phyloP scores from a whole-genome alignment of 2,113 vertebrate species.

The Tor tambroides region DNA sequence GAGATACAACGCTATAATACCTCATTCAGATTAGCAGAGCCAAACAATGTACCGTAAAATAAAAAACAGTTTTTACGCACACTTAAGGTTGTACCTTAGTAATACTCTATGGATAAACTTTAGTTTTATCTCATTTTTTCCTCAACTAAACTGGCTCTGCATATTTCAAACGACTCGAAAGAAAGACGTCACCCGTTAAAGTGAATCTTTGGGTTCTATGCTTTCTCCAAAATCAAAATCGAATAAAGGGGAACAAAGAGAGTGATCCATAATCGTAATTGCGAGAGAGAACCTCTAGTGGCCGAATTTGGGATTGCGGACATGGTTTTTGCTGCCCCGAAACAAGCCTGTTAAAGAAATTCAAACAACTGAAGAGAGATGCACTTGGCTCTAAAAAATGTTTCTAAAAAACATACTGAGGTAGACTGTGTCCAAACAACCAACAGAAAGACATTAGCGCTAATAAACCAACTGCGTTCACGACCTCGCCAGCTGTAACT shows the following conservation, averaged over 20 bases:
- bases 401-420: slow-evolving; percentile 83
- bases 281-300: not conserved
- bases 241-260: too few species aligned
- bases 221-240: not conserved
- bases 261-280: not conserved
- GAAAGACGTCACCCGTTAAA: not conserved
- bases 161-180: not conserved
- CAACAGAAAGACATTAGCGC: slow-evolving; percentile 64
- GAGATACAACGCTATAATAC: not conserved
- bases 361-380: slow-evolving; percentile 28
- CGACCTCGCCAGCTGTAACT: slow-evolving; percentile 65
- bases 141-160: not conserved
- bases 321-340: not conserved
- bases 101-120: not conserved
- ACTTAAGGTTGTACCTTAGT: not conserved
- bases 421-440: slow-evolving; percentile 90
- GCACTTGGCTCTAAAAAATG: slow-evolving; percentile 47
- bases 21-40: slow-evolving; percentile 1
- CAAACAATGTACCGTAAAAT: not conserved
- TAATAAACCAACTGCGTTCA: slow-evolving; percentile 63
- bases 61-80: too few species aligned
- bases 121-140: not conserved
- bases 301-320: not conserved
- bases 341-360: slow-evolving; percentile 17
- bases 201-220: slow-evolving; percentile 29